Evolutionary conservation across 2,113 vertebrate species (phyloP), one percentile per base, ranked within the genome.

Genomic region (Apodemus speciosus): DNA sequence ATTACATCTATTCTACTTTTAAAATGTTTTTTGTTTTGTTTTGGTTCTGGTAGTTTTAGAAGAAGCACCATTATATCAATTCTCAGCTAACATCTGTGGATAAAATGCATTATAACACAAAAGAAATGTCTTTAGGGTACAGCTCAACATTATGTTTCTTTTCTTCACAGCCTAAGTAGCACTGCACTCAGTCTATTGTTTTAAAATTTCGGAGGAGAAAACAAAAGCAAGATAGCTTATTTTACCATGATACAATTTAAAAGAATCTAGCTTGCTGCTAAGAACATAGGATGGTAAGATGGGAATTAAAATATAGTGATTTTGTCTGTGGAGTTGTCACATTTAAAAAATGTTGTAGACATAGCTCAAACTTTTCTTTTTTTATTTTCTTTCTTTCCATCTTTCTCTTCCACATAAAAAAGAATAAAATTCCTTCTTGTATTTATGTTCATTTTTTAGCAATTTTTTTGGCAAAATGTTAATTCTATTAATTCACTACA

Each of bases 1-100:
- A 97, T 98, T 97, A 93, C 71, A 97, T 92, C 76, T 94, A 97
- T 97, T 97, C 62, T 90, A 94, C 83, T 95, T 94, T 91, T 80
- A 80, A 96, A 94, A 91, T 92, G 71, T 75, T 96, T 96, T 97
- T 35, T 84, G 94, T 97, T 97, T 95, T 96, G 96, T 96, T 96
- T 18, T 97, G 18, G 95, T 98, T 93, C 51, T 97, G 76, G 88
- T 92, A 95, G 64, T 51, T 88, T 94, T 90, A 94, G 93, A 95
- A 97, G 94, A 95, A 96, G 95, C 69, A 95, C 58, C 14, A 86
- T 96, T 95, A 83, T 92, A 96, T 93, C 85, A 93, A 95, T 96
- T 97, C 75, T 51, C 66, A 93, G 81, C 49, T 95, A 92, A 97
- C 97, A 96, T 94, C 90, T 97, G 88, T 93, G n/a, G 38, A 96